Conservation (phyloP, 1,140 invertebrate genomes). For the Ruditapes philippinarum region DNA sequence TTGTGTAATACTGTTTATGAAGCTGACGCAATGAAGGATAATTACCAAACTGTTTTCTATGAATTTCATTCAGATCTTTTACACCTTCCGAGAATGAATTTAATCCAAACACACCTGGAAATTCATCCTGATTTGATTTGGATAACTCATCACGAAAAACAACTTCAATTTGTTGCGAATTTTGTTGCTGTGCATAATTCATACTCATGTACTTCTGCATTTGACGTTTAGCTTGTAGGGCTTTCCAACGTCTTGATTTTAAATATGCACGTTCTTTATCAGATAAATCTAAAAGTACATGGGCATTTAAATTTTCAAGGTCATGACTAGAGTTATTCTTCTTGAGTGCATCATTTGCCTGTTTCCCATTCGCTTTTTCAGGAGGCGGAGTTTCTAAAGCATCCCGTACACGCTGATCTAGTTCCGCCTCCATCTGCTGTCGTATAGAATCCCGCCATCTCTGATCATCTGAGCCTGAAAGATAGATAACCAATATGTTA, state of each 20-base stretch:
- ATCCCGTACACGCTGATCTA: constrained; percentile 82
- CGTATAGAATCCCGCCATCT: constrained; percentile 82
- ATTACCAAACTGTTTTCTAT: constrained; percentile 71
- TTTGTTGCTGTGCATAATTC: constrained; percentile 69
- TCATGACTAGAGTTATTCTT: constrained; percentile 63
- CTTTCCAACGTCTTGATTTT: constrained; percentile 75
- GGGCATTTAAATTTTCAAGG: constrained; percentile 77
- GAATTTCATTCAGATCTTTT: constrained; percentile 71
- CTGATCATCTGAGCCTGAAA: constrained; percentile 74
- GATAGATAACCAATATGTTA: background rate
- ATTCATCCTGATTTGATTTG: constrained; percentile 82
- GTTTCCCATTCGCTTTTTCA: constrained; percentile 73
- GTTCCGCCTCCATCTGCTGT: constrained; percentile 83
- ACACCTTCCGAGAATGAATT: constrained; percentile 80
- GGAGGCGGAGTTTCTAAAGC: constrained; percentile 85
- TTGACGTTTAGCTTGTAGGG: constrained; percentile 74
- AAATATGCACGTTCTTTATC: constrained; percentile 76
- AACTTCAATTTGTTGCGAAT: constrained; percentile 71
- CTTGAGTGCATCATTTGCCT: constrained; percentile 31
- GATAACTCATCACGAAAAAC: constrained; percentile 79
- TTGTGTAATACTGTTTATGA: constrained; percentile 82
- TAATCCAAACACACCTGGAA: constrained; percentile 81
- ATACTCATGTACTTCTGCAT: constrained; percentile 75
- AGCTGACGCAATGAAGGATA: constrained; percentile 73
- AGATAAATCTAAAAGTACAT: constrained; percentile 75